Base-by-base conservation (phyloP, 2,113 vertebrate genomes). In the Rhinoderma darwinii region DNA sequence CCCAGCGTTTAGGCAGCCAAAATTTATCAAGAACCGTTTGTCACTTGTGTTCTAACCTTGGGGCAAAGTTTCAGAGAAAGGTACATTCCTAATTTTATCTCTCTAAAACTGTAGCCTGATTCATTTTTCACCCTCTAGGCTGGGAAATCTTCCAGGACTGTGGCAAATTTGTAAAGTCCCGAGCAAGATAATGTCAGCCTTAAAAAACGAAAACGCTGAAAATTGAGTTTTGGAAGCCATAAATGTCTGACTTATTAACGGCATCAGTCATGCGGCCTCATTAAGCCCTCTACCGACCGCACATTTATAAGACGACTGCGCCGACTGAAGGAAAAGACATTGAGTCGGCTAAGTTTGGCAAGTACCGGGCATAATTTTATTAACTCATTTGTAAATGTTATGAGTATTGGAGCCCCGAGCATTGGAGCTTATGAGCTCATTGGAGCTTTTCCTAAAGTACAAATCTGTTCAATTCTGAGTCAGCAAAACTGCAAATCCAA, bases 41-140 rank as follows among this genome's bases (percentile, higher is more conserved):
- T 77, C 84, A 77, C 18, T 63, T 85, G 73, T 63, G 51, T 66
- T 77, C 72, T 77, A 77, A 85, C 84, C 74, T 77, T 85, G 84
- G 54, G 56, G 54, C 84, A 66, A 76, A 44, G 74, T 63, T 76
- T 63, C 74, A 43, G 39, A 32, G 56, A 63, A 77, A 77, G 74
- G 70, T 76, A 61, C 20, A 32, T 75, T 84, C 50, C 32, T 74
- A 43, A 41, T 84, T 76, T 61, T 54, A 76, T 74, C 50, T 84
- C 51, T 43, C 51, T 44, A 41, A 76, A 74, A 75, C 30, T 11
- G 68, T 39, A 39, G 44, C 35, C 47, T 68, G 70, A 84, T 75
- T 63, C 74, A 77, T 85, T 85, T 77, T 77, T 77, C 56, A 61
- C 74, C 32, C 72, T 47, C 27, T 12, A 9, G 18, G 50, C 73